Percentiles rank a stretch among this genome's conserved stretches.
Evolutionary conservation across 2,797 vertebrate genomes (phyloP).

Genomic region (Muscicapa striata): DNA sequence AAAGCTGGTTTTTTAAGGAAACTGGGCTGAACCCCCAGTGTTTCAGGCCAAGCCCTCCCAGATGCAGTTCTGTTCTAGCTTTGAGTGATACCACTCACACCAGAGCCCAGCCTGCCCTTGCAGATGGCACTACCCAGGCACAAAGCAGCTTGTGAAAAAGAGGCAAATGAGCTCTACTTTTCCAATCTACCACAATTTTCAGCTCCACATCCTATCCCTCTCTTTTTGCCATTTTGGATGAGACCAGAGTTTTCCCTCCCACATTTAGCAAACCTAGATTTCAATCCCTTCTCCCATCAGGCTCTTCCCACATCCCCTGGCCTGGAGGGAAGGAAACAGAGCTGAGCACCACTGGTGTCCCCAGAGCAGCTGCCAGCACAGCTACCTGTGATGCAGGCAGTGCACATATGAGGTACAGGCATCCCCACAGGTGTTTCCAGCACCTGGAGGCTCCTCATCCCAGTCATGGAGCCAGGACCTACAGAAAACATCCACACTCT

Average conservation of each 20-base stretch:
- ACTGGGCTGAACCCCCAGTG: background rate
- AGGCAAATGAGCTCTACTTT: background rate
- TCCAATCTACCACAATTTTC: background rate
- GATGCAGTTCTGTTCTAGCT: background rate
- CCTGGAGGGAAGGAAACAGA: background rate
- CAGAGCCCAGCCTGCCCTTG: background rate
- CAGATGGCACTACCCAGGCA: background rate
- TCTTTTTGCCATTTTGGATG: background rate
- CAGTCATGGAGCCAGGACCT: rapidly evolving
- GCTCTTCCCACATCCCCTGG: background rate
- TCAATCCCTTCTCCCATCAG: background rate
- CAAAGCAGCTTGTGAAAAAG: background rate
- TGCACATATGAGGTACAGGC: rapidly evolving
- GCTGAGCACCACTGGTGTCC: background rate
- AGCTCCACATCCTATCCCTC: background rate
- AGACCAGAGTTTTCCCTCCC: background rate
- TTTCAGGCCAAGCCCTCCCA: background rate
- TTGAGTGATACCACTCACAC: background rate
- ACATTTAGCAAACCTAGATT: background rate
- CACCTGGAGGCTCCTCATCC: background rate
- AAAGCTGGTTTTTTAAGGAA: background rate
- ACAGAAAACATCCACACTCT: background rate
- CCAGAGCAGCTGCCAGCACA: background rate
- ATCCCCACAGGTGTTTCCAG: background rate
- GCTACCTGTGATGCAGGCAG: background rate